Conservation (phyloP, 2,113 vertebrate genomes). For the Phycodurus eques region DNA sequence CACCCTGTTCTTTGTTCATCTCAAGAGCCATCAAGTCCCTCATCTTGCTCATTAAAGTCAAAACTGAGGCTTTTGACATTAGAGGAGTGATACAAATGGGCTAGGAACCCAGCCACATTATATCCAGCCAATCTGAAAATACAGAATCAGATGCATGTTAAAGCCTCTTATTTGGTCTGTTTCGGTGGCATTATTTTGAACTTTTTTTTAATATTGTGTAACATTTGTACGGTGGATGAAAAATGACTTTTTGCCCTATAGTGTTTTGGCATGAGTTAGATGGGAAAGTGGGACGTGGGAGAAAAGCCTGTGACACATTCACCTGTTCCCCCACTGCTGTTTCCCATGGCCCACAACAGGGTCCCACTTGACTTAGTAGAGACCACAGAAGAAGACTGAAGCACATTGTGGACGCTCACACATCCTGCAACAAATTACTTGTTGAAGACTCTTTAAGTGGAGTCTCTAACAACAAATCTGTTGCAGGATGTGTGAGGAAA, state of each 20-base stretch:
- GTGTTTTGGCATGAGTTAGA: conserved; percentile 63
- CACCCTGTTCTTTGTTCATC: conserved; percentile 48
- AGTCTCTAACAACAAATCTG: not conserved
- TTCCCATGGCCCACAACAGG: conserved; percentile 73
- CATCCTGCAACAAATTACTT: conserved; percentile 23
- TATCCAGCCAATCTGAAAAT: conserved; percentile 9
- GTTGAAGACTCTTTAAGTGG: not conserved
- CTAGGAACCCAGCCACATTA: conserved; percentile 9
- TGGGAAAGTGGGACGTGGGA: conserved; percentile 61
- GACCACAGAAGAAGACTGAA: conserved; percentile 43
- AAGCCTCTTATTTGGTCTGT: not conserved
- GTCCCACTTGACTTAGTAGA: conserved; percentile 53
- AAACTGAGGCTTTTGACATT: conserved; percentile 41
- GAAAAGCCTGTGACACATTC: conserved; percentile 66
- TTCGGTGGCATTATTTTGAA: not conserved
- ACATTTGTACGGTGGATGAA: conserved; percentile 4
- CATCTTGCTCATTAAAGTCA: conserved; percentile 56
- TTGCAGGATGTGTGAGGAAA: not conserved
- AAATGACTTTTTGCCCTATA: conserved; percentile 41
- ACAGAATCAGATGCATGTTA: not conserved
- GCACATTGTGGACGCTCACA: conserved; percentile 30
- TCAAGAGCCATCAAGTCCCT: conserved; percentile 61
- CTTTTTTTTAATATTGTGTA: no score
- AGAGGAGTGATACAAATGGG: conserved; percentile 50
- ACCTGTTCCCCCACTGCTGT: conserved; percentile 69